Evolutionary conservation across 64 coral and sea anemone genomes (phyloP), one percentile per base, ranked within the genome.

Genomic region (Hydrozoanthus tunicans): DNA sequence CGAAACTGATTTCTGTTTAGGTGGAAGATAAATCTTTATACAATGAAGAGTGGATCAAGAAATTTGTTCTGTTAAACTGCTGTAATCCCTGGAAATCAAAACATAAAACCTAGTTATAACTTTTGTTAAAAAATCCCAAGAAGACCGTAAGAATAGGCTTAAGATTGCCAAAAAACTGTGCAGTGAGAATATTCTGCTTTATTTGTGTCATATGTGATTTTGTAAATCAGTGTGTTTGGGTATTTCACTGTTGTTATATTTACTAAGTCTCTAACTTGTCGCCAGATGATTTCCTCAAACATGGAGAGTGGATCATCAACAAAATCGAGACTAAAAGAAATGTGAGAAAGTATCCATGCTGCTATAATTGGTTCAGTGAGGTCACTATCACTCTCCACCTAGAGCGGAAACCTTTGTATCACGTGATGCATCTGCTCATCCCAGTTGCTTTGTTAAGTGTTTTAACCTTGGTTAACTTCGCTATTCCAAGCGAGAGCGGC

Each of bases 401-500:
- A 5, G 5, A 68, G n/a, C 65, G 82, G 57, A 85, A 85, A n/a
- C 82, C 82, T 7, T 53, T 85, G 17, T 85, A 85, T 52, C 53
- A 85, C 64, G 66, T 85, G 8, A 57, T 85, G 65, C 82, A 85
- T 53, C 23, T 85, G 53, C 9, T 85, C 8, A 70, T 85, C 70
- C 65, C 82, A 5, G 70, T 85, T 70, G 64, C 52, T 14, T 70
- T 85, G 56, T 23, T 85, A 70, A 65, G 17, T 56, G 4, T 71
- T 4, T 57, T 85, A 56, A 85, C 82, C 14, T 9, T 85, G 64
- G 64, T 85, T 5, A 71, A 85, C 8, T 85, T 85, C 20, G 82
- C 63, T 23, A 85, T 85, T 5, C 82, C 82, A 23, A 71, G 82
- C 24, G 82, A 85, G 17, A 85, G 82, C 9, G 82, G 82, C 9